Conservation (phyloP, 2,113 vertebrate species). For the Tragelaphus strepsiceros region DNA sequence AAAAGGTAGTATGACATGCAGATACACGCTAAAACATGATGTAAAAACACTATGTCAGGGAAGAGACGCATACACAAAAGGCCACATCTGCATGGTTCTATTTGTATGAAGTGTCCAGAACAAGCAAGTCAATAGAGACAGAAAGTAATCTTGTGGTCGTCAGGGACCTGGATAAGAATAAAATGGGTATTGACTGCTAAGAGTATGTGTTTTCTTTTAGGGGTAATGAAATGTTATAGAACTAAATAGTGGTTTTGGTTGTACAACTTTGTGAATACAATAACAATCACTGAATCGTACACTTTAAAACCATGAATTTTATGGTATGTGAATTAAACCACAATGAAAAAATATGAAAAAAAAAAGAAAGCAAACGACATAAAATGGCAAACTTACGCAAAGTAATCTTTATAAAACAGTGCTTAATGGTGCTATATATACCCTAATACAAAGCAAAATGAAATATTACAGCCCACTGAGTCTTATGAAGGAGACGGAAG, state of each 20-base stretch:
- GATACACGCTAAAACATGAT: not conserved
- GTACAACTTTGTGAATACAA: not conserved
- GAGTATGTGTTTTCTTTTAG: not conserved
- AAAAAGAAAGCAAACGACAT: not conserved
- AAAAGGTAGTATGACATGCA: not conserved
- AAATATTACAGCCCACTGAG: not conserved
- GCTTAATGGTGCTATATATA: not conserved
- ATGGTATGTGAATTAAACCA: not conserved
- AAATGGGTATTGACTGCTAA: not conserved
- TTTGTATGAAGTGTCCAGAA: not conserved
- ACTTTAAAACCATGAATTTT: not conserved
- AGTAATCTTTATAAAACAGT: not conserved
- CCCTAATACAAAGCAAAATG: not conserved
- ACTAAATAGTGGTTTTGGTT: not conserved
- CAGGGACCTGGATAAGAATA: not conserved
- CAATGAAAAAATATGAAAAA: not conserved
- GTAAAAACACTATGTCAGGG: not conserved
- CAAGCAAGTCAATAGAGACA: not conserved
- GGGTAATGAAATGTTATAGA: not conserved
- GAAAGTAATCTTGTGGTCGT: not conserved
- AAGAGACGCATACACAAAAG: not conserved
- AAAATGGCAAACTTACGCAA: not conserved
- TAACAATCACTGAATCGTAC: not conserved
- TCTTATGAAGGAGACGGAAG: not conserved
- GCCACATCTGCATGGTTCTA: not conserved